phyloP scores from a whole-genome alignment of 1,140 invertebrate genomes.

The Uloborus diversus region DNA sequence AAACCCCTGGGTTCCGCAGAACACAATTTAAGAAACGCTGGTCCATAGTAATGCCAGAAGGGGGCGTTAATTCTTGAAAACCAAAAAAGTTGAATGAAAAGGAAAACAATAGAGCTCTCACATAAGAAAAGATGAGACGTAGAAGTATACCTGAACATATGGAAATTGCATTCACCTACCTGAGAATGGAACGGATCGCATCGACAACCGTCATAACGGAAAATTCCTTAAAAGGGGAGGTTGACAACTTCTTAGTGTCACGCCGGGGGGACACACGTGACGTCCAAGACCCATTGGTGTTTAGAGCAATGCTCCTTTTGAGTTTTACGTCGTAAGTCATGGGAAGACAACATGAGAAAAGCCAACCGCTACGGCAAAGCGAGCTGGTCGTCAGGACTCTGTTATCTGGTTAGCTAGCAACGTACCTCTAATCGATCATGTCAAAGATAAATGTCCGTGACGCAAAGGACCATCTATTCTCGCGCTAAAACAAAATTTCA shows the following conservation, averaged over 20 bases:
- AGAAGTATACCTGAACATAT: too few relatives aligned
- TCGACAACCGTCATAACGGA: constrained; percentile 47
- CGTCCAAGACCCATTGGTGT: constrained; percentile 26
- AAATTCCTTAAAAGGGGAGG: constrained; percentile 35
- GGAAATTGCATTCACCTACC: constrained; percentile 22
- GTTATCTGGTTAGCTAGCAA: constrained; percentile 53
- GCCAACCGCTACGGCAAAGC: background rate
- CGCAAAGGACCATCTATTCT: constrained; percentile 26
- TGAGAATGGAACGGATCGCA: constrained; percentile 32
- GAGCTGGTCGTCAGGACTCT: constrained; percentile 28
- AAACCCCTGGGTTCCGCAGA: too few relatives aligned
- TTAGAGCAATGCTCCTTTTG: background rate
- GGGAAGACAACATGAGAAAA: constrained; percentile 3
- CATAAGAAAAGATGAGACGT: too few relatives aligned
- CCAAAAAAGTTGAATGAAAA: too few relatives aligned
- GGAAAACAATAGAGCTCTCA: too few relatives aligned
- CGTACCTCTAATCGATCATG: constrained; percentile 45
- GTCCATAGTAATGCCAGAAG: too few relatives aligned
- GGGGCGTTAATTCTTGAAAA: too few relatives aligned
- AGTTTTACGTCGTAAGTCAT: constrained; percentile 47
- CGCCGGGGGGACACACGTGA: background rate
- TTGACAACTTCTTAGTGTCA: constrained; percentile 26
- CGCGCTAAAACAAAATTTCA: background rate
- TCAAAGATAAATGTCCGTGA: constrained; percentile 48
- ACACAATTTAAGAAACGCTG: too few relatives aligned